phyloP scores from a whole-genome alignment of 2,888 invertebrate species.

The Ligdia adustata region DNA sequence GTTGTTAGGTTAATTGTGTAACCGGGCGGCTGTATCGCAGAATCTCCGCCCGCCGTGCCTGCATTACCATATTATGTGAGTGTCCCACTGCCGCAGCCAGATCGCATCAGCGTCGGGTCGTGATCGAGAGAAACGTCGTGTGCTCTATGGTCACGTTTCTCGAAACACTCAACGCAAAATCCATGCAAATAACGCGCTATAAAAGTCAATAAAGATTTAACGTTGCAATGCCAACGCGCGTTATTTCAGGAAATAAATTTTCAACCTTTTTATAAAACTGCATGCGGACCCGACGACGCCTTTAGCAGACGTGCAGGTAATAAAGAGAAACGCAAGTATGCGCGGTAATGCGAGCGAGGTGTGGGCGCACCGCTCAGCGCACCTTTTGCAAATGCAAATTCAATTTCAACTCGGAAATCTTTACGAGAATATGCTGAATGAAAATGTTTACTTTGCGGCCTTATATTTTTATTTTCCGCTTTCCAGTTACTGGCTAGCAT shows the following conservation, averaged over 20 bases:
- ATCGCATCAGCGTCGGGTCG: conserved; percentile 64
- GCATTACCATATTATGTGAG: conserved; percentile 57
- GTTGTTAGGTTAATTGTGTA: conserved; percentile 68
- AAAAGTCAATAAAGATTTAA: conserved; percentile 56
- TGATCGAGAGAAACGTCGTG: conserved; percentile 66
- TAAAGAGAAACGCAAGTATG: conserved; percentile 55
- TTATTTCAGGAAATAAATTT: conserved; percentile 40
- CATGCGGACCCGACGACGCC: conserved; percentile 20
- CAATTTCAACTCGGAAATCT: conserved; percentile 60
- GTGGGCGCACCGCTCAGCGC: conserved; percentile 52
- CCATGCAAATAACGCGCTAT: conserved; percentile 66
- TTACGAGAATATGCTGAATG: conserved; percentile 57
- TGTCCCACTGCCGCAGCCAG: conserved; percentile 52
- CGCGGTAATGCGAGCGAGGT: conserved; percentile 51
- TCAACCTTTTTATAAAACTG: conserved; percentile 38
- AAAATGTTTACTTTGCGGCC: conserved; percentile 56
- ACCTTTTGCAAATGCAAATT: conserved; percentile 61
- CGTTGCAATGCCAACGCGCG: conserved; percentile 49
- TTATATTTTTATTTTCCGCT: conserved; percentile 47
- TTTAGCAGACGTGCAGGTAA: conserved; percentile 45
- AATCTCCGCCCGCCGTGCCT: conserved; percentile 43
- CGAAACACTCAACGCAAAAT: conserved; percentile 49
- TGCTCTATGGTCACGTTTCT: conserved; percentile 70
- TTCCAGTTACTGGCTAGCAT: conserved; percentile 35
- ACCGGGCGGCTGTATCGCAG: conserved; percentile 38